A percentile compares a stretch with the other conserved stretches of the same genome.
Evolutionary conservation across 2,797 vertebrate genomes (phyloP).

Genomic region (Heteromormyrus szaboi): DNA sequence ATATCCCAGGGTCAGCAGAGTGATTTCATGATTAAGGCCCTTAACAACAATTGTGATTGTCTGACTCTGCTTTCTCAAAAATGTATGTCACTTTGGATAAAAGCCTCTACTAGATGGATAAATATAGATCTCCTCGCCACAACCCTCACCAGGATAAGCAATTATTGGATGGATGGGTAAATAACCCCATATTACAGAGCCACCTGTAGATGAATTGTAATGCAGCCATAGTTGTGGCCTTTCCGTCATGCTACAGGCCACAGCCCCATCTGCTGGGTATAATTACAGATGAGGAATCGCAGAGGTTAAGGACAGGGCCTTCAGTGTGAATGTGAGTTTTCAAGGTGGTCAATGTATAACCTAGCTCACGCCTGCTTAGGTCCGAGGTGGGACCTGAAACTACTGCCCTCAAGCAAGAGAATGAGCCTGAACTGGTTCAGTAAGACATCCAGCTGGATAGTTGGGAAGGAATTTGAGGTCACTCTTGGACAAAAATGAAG

Average conservation of each 20-base stretch:
- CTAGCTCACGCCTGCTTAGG: neutral
- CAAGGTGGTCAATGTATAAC: neutral
- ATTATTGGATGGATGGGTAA: neutral
- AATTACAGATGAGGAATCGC: neutral
- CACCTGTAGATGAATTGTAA: neutral
- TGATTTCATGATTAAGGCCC: neutral
- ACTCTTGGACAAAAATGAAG: neutral
- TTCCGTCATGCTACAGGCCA: neutral
- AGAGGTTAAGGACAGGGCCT: neutral
- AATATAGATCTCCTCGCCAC: neutral
- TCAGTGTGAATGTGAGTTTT: neutral
- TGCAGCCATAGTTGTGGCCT: neutral
- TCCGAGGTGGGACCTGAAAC: neutral
- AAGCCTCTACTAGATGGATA: neutral
- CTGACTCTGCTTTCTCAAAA: neutral
- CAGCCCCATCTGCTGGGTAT: neutral
- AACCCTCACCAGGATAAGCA: neutral
- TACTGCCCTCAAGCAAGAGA: neutral
- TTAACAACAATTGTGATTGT: neutral
- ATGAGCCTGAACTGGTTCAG: neutral
- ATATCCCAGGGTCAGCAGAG: neutral
- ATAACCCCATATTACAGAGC: neutral
- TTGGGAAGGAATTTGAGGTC: neutral
- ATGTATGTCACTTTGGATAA: neutral
- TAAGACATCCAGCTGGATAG: neutral